These are phyloP conservation scores for Picathartes gymnocephalus DNA, from an alignment of 2,113 vertebrate genomes.

Conservation along the genomic window DNA sequence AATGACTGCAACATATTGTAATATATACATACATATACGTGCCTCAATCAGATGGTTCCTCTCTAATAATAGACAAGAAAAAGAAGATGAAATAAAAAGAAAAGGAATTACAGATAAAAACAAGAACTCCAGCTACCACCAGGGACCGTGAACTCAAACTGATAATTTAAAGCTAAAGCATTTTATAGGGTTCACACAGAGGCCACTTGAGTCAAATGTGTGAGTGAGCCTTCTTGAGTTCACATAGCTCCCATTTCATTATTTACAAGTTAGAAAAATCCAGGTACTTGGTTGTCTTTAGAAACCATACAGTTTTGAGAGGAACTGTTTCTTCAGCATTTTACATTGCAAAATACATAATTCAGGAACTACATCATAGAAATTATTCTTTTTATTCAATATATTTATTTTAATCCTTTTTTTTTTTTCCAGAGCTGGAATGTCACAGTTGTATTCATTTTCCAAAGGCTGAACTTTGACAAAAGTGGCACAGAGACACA, in stretches of 20 bases:
- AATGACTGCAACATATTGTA: neutral
- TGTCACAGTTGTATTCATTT: neutral
- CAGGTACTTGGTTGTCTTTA: neutral
- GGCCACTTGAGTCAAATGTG: conserved; percentile 13
- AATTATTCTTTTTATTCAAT: neutral
- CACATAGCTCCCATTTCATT: conserved; percentile 23
- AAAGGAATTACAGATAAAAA: neutral
- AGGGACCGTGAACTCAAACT: conserved; percentile 27
- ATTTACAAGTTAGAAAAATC: conserved; percentile 20
- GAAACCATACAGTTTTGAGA: neutral
- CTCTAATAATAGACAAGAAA: neutral
- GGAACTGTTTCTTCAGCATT: neutral
- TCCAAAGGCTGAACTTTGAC: neutral
- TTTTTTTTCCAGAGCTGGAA: conserved; percentile 26
- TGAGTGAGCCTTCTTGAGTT: neutral
- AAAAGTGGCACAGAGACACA: neutral
- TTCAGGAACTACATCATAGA: neutral
- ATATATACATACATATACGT: neutral
- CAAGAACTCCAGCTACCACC: conserved; percentile 16
- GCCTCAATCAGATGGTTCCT: conserved; percentile 15
- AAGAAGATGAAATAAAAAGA: neutral
- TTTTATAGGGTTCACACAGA: conserved; percentile 55
- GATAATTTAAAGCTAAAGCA: conserved; percentile 47
- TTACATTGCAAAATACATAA: neutral
- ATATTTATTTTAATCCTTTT: conserved; percentile 29